Percentiles rank a stretch among this genome's conserved stretches.
phyloP scores from a whole-genome alignment of 2,888 invertebrate genomes.

The Ligdia adustata region DNA sequence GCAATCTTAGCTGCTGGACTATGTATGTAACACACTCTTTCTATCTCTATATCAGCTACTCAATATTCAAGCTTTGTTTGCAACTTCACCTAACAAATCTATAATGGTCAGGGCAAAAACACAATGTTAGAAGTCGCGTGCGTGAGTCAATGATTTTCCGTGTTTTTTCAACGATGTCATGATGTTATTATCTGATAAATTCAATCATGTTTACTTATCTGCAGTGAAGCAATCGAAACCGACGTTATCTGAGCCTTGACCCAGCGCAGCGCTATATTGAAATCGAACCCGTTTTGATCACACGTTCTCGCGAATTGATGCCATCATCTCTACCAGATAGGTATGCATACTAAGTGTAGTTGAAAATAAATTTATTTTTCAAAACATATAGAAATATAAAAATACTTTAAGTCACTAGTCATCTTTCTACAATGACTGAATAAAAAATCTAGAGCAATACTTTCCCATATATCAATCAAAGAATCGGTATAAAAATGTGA shows the following conservation, averaged over 20 bases:
- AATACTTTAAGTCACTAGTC: no score
- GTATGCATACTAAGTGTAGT: no score
- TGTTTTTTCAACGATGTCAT: slow-evolving; percentile 24
- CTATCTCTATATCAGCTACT: not conserved
- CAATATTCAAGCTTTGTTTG: not conserved
- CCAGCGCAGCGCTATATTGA: slow-evolving; percentile 38
- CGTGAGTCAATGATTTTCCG: slow-evolving; percentile 16
- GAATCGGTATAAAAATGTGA: slow-evolving; percentile 50
- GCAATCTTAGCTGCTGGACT: slow-evolving; percentile 8
- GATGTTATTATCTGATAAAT: slow-evolving; percentile 18
- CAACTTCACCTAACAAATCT: slow-evolving; percentile 10
- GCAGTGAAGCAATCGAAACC: slow-evolving; percentile 33
- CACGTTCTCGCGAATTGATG: slow-evolving; percentile 37
- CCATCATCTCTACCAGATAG: no score
- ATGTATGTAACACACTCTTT: not conserved
- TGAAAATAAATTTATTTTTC: no score
- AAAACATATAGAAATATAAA: no score
- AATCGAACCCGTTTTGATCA: slow-evolving; percentile 63
- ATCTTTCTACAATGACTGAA: no score
- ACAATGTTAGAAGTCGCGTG: slow-evolving; percentile 10
- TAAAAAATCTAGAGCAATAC: slow-evolving; percentile 48
- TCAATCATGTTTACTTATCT: slow-evolving; percentile 26
- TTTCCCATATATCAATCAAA: slow-evolving; percentile 53
- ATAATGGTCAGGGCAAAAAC: slow-evolving; percentile 14
- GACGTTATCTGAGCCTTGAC: slow-evolving; percentile 50